These are phyloP conservation scores for Urocitellus parryii DNA, from an alignment of 2,113 vertebrate species.

Conservation along the genomic window DNA sequence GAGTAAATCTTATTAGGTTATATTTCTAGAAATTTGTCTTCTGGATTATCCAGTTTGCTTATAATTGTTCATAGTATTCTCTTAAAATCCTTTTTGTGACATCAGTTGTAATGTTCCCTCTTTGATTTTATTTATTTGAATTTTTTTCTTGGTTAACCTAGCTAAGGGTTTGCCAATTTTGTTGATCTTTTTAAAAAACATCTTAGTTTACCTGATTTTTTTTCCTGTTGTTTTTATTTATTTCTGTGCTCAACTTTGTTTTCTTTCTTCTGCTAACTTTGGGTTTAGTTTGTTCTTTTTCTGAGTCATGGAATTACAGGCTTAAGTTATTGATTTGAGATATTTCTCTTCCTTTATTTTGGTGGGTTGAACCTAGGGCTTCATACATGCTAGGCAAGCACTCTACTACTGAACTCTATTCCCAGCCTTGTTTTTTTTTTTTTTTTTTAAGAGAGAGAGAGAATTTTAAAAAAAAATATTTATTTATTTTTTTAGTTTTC, in stretches of 20 bases:
- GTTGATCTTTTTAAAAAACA: neutral
- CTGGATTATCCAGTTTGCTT: too few relatives aligned
- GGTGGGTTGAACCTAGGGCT: neutral
- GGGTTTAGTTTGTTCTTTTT: neutral
- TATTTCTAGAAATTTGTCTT: too few relatives aligned
- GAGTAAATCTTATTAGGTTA: too few relatives aligned
- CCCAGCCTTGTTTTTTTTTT: too few relatives aligned
- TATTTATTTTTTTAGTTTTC: too few relatives aligned
- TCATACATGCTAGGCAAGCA: too few relatives aligned
- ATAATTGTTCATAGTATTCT: neutral
- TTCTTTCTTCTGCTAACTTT: neutral
- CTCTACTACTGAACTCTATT: too few relatives aligned
- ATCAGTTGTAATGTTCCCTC: neutral
- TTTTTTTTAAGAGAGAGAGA: too few relatives aligned
- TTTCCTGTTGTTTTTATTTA: neutral
- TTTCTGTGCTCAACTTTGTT: neutral
- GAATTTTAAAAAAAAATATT: too few relatives aligned
- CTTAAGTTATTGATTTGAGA: constrained; percentile 1
- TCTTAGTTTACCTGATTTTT: neutral
- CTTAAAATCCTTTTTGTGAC: neutral
- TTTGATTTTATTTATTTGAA: neutral
- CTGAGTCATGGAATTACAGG: neutral
- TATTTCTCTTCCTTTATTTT: neutral
- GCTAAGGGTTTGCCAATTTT: neutral
- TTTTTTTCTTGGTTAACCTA: too few relatives aligned